Evolutionary conservation across 2,888 invertebrate genomes (phyloP).

Genomic region (Cacoxenus indagator): DNA sequence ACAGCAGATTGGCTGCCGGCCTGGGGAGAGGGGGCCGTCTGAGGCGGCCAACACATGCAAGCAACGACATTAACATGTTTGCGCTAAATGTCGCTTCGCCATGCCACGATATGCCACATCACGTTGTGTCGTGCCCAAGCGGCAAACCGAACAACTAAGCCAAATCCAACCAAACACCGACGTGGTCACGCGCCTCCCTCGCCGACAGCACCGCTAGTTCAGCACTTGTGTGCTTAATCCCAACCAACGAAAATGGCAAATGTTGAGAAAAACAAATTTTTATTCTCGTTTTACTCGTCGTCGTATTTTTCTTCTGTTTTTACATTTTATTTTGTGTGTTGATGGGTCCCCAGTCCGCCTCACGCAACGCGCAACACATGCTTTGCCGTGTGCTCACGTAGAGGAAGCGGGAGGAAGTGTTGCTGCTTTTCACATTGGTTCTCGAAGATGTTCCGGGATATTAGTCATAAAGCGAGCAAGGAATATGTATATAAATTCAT

Average conservation of each 20-base stretch:
- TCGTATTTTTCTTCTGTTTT: constrained; percentile 58
- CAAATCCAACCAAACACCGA: constrained; percentile 20
- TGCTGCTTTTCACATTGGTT: constrained; percentile 36
- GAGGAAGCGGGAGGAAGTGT: constrained; percentile 42
- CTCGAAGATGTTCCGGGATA: constrained; percentile 57
- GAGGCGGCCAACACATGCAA: constrained; percentile 50
- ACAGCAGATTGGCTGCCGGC: constrained; percentile 23
- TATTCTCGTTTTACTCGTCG: constrained; percentile 53
- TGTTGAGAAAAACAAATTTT: constrained; percentile 65
- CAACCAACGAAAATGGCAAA: constrained; percentile 43
- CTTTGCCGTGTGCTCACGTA: too few species aligned
- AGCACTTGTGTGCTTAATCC: not conserved
- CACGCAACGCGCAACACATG: too few species aligned
- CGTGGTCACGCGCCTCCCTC: not conserved
- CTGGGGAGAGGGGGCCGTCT: not conserved
- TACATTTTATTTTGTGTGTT: constrained; percentile 37
- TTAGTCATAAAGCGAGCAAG: constrained; percentile 62
- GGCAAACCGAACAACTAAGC: constrained; percentile 17
- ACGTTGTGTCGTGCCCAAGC: not conserved
- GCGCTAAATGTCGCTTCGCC: not conserved
- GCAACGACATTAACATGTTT: constrained; percentile 49
- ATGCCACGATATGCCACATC: not conserved
- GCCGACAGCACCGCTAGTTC: too few species aligned
- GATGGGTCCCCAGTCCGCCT: too few species aligned
- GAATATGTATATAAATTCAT: constrained; percentile 54